These are phyloP conservation scores for Scolopax bukidnonensis DNA, from an alignment of 2,797 vertebrate genomes.

Conservation along the genomic window DNA sequence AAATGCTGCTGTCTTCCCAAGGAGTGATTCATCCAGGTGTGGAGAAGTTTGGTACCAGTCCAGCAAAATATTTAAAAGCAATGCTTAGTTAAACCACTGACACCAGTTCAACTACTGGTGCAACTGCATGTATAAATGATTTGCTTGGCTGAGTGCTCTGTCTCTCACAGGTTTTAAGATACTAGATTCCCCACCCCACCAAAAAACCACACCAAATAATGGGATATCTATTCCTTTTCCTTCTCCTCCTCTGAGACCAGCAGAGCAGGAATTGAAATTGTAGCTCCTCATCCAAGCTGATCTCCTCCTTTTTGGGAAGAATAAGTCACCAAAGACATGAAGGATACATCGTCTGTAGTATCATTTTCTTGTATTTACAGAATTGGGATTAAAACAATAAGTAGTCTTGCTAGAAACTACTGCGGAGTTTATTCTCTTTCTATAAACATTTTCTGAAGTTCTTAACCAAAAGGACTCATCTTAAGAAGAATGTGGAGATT, in stretches of 20 bases:
- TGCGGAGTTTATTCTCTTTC: neutral
- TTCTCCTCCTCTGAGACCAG: neutral
- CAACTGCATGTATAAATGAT: neutral
- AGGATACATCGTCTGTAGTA: neutral
- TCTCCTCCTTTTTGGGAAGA: neutral
- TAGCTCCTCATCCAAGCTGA: neutral
- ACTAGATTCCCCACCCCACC: neutral
- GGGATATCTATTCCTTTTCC: neutral
- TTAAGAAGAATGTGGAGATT: neutral
- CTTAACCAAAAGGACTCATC: neutral
- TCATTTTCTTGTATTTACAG: neutral
- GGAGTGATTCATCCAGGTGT: neutral
- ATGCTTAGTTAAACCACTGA: neutral
- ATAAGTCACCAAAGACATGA: neutral
- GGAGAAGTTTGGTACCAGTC: neutral
- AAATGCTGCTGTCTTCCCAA: neutral
- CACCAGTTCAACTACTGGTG: neutral
- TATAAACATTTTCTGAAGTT: neutral
- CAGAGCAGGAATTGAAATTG: neutral
- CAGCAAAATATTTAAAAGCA: neutral
- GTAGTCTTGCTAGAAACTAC: neutral
- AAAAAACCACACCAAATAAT: no score
- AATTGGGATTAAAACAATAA: neutral
- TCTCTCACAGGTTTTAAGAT: neutral
- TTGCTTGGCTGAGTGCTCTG: neutral